Evolutionary conservation across 2,797 vertebrate genomes (phyloP), one percentile per base, ranked within the genome.

Genomic region (Micropoecilia bifurca): DNA sequence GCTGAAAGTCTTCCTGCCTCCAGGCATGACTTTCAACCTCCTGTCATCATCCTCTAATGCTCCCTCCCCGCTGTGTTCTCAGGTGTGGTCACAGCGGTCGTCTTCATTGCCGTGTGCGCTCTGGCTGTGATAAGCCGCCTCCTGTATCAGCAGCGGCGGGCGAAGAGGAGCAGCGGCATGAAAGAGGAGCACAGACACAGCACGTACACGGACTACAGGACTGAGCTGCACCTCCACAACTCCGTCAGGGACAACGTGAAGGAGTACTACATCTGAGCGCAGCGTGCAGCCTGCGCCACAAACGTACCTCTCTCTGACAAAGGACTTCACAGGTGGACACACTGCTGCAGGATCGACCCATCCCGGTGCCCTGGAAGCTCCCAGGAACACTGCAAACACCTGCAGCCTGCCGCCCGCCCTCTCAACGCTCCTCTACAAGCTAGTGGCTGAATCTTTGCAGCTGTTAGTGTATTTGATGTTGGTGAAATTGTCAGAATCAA

Each of bases 241-340:
- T 89, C 97, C 84, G 95, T 97, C 92, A 97, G 95, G 88, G 97
- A 98, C 90, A 97, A 96, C 94, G 97, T 97, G 94, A 97, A 97
- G 90, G 98, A 99, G 87, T 99, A 98, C 93, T 99, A 99, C 95
- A 99, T 99, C 95, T 99, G 95, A 97, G 80, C 12, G 0, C 81
- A 25, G 55, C 4, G 47, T 59, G 73, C 80, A 6, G 75, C 75
- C 83, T 20, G 50, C 33, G 80, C 88, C 82, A 63, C 83, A 79
- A 79, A 85, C 83, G 68, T 87, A 92, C 87, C 89, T 91, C 88
- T 86, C 73, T 80, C 72, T 72, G 81, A 74, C 86, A 84, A 88
- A 76, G 39, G 47, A 73, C 82, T 63, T 55, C n/a, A 13, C 41
- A 50, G 80, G 80, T 66, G 89, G 88, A 86, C 3, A 63, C 13